phyloP scores from a whole-genome alignment of 2,888 invertebrate species.

The Tetragonisca angustula region DNA sequence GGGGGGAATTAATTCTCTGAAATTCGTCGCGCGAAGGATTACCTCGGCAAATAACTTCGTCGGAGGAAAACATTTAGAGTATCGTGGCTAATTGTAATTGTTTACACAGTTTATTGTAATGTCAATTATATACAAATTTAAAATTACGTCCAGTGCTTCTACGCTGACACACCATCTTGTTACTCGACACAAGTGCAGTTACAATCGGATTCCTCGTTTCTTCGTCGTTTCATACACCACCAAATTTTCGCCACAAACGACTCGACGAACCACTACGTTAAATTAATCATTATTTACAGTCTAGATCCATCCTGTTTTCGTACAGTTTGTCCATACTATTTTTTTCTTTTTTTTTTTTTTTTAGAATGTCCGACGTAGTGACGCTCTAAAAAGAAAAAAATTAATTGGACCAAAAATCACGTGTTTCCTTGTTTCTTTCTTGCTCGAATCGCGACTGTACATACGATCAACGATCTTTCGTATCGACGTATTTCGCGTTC shows the following conservation, averaged over 20 bases:
- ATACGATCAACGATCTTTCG: constrained; percentile 30
- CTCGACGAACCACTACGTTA: constrained; percentile 62
- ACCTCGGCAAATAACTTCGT: background rate
- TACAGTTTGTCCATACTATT: constrained; percentile 26
- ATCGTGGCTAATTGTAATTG: constrained; percentile 66
- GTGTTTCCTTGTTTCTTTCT: constrained; percentile 4
- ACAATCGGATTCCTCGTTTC: constrained; percentile 48
- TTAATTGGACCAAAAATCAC: constrained; percentile 38
- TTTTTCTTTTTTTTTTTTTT: background rate
- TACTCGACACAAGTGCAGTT: constrained; percentile 63
- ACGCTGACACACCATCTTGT: constrained; percentile 63
- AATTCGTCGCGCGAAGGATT: background rate
- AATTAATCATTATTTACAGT: constrained; percentile 70
- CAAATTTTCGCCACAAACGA: constrained; percentile 36
- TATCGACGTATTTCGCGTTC: constrained; percentile 25
- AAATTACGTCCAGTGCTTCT: constrained; percentile 77
- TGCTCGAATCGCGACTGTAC: constrained; percentile 20
- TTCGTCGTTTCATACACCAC: constrained; percentile 15
- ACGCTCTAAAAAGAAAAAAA: constrained; percentile 18
- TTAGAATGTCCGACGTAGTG: background rate
- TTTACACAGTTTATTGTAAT: constrained; percentile 81
- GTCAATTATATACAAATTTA: constrained; percentile 83
- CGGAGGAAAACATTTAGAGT: background rate
- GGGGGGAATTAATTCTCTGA: too few relatives aligned
- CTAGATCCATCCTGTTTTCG: constrained; percentile 45